These are phyloP conservation scores for Bombus confusus DNA, from an alignment of 1,140 invertebrate species.

Conservation along the genomic window DNA sequence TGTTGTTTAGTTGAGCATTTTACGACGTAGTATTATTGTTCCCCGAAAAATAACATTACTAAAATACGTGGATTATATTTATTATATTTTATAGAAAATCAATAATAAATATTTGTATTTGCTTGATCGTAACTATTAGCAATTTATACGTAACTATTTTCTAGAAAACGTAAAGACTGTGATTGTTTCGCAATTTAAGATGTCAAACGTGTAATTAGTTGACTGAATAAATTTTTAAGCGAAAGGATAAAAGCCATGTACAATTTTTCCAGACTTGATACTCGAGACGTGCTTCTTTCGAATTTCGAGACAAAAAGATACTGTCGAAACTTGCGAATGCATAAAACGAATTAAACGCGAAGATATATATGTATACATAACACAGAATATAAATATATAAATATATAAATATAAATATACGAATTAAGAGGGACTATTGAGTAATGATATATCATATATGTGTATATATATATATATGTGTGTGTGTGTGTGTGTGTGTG, in stretches of 20 bases:
- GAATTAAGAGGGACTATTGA: slow-evolving; percentile 70
- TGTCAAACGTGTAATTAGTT: background rate
- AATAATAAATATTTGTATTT: background rate
- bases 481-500: no score
- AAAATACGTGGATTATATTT: background rate
- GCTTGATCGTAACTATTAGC: background rate
- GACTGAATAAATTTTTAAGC: background rate
- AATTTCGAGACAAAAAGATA: background rate
- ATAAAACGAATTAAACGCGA: slow-evolving; percentile 74
- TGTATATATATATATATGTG: slow-evolving; percentile 65
- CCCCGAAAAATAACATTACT: background rate
- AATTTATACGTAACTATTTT: background rate
- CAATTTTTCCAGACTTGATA: background rate
- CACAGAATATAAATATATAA: slow-evolving; percentile 72
- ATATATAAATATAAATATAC: slow-evolving; percentile 69
- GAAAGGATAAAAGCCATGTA: background rate
- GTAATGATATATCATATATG: slow-evolving; percentile 74
- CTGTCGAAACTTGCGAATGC: slow-evolving; percentile 33
- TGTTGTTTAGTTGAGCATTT: background rate
- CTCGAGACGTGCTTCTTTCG: background rate
- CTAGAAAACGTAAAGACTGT: background rate
- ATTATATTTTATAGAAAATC: background rate
- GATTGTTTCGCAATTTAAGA: slow-evolving; percentile 7
- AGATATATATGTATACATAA: slow-evolving; percentile 76
- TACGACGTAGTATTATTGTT: background rate